Evolutionary conservation across 2,113 vertebrate species (phyloP).

Genomic region (Vireo altiloquus): DNA sequence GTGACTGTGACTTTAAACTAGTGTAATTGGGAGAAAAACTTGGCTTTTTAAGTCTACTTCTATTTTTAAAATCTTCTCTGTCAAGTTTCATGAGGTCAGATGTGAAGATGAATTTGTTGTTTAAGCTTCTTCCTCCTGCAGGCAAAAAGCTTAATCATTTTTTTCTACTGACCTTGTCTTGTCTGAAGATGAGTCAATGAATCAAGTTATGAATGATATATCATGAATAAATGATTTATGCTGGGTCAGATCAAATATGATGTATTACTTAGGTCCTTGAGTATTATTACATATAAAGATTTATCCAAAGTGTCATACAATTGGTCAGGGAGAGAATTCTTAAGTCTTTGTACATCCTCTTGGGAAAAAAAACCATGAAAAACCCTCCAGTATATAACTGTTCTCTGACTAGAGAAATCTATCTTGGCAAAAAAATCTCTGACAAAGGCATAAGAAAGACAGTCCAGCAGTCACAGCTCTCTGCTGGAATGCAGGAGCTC

Average conservation of each 20-base stretch:
- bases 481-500: neutral
- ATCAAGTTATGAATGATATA: constrained; percentile 74
- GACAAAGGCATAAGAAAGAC: neutral
- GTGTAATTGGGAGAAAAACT: constrained; percentile 24
- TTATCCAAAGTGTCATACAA: constrained; percentile 63
- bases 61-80: constrained; percentile 49
- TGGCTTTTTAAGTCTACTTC: constrained; percentile 21
- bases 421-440: neutral
- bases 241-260: constrained; percentile 72
- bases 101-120: constrained; percentile 76
- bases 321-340: constrained; percentile 30
- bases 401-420: constrained; percentile 4
- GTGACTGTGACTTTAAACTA: constrained; percentile 12
- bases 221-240: constrained; percentile 78
- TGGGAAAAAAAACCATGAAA: neutral
- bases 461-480: neutral
- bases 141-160: constrained; percentile 72
- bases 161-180: constrained; percentile 75
- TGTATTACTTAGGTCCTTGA: constrained; percentile 64
- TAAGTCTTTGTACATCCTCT: neutral
- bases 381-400: neutral
- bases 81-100: constrained; percentile 73
- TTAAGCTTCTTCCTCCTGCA: constrained; percentile 65
- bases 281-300: constrained; percentile 65
- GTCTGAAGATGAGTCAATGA: constrained; percentile 74